These are phyloP conservation scores for Danio aesculapii DNA, from an alignment of 2,797 vertebrate species.

Conservation along the genomic window DNA sequence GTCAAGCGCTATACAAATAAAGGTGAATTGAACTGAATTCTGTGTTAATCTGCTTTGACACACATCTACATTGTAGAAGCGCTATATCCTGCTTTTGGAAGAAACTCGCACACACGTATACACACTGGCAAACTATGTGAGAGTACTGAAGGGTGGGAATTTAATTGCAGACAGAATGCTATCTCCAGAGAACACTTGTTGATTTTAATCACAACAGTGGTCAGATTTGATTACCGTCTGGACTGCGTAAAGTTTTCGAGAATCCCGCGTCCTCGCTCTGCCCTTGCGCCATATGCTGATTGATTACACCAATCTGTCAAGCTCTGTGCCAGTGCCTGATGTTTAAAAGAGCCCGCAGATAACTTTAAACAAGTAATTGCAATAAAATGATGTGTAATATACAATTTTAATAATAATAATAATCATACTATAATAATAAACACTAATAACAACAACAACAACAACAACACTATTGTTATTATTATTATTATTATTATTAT, in stretches of 20 bases:
- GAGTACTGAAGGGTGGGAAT: constrained; percentile 33
- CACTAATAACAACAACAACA: too few relatives aligned
- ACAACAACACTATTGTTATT: too few relatives aligned
- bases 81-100: constrained; percentile 10
- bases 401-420: too few relatives aligned
- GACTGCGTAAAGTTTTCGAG: constrained; percentile 35
- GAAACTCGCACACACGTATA: not conserved
- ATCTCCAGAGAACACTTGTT: constrained; percentile 52
- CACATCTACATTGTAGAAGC: too few relatives aligned
- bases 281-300: constrained; percentile 37
- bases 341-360: constrained; percentile 1
- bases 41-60: too few relatives aligned
- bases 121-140: constrained; percentile 15
- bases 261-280: constrained; percentile 34
- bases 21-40: too few relatives aligned
- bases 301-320: constrained; percentile 50
- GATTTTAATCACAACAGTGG: constrained; percentile 52
- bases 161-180: constrained; percentile 44
- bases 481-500: too few relatives aligned
- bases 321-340: constrained; percentile 27
- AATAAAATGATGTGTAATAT: not conserved
- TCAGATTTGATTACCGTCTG: constrained; percentile 54
- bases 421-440: too few relatives aligned
- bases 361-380: not conserved
- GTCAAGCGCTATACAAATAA: too few relatives aligned